phyloP scores from a whole-genome alignment of 1,140 invertebrate species.

The Saccostrea glomerata region DNA sequence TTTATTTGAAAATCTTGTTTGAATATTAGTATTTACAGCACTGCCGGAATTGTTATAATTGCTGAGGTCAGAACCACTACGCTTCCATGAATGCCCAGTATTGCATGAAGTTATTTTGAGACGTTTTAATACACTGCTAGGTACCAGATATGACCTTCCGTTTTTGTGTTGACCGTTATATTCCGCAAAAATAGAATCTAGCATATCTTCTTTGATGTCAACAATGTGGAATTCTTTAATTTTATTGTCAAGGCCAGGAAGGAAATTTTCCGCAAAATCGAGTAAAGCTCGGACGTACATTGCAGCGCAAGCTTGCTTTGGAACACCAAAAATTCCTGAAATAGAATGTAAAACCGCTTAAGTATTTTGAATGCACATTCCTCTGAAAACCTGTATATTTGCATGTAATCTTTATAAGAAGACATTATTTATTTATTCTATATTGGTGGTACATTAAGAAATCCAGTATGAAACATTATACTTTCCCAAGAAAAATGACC shows the following conservation, averaged over 20 bases:
- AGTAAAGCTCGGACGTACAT: conserved; percentile 48
- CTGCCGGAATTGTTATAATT: not conserved
- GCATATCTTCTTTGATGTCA: not conserved
- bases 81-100: not conserved
- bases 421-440: no score
- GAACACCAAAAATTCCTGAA: conserved; percentile 54
- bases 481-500: no score
- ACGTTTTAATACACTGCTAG: not conserved
- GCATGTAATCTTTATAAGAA: no score
- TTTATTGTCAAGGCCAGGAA: not conserved
- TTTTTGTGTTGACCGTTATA: not conserved
- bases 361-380: no score
- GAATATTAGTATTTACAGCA: not conserved
- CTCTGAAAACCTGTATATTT: no score
- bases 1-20: not conserved
- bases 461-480: no score
- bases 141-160: not conserved
- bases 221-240: conserved; percentile 1
- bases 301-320: conserved; percentile 49
- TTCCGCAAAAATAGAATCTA: not conserved
- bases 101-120: not conserved
- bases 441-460: no score
- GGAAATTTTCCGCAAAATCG: not conserved
- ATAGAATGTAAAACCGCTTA: not conserved
- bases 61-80: not conserved